A percentile compares a stretch with the other conserved stretches of the same genome.
These are phyloP conservation scores for Ophion ventricosus DNA, from an alignment of 2,888 invertebrate species.

Conservation along the genomic window DNA sequence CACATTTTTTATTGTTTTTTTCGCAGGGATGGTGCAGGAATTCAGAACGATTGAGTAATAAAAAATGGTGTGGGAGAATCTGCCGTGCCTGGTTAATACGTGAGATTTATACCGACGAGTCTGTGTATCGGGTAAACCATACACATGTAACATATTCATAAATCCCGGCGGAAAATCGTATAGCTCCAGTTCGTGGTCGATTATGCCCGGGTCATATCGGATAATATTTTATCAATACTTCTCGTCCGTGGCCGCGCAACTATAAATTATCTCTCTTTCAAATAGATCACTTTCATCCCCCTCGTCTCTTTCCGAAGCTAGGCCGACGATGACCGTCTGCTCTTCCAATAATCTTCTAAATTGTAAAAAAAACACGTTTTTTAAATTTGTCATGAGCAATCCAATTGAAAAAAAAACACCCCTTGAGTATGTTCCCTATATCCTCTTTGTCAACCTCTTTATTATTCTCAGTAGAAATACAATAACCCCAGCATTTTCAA, in stretches of 20 bases:
- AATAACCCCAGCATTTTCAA: too few relatives aligned
- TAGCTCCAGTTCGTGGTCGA: constrained; percentile 19
- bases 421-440: too few relatives aligned
- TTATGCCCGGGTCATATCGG: constrained; percentile 57
- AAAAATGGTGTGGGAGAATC: constrained; percentile 31
- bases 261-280: constrained; percentile 68
- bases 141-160: constrained; percentile 26
- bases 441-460: too few relatives aligned
- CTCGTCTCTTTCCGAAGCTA: background rate
- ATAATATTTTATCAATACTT: constrained; percentile 61
- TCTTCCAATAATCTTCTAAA: background rate
- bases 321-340: constrained; percentile 33
- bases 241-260: constrained; percentile 24
- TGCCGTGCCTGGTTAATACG: constrained; percentile 10
- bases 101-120: background rate
- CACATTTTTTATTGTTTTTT: background rate
- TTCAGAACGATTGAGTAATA: background rate
- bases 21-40: background rate
- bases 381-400: background rate
- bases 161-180: constrained; percentile 33
- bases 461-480: too few relatives aligned
- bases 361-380: background rate
- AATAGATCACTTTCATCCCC: constrained; percentile 12
- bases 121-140: background rate
- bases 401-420: background rate